Evolutionary conservation across 2,888 invertebrate genomes (phyloP).

Genomic region (Drosophila siamana): DNA sequence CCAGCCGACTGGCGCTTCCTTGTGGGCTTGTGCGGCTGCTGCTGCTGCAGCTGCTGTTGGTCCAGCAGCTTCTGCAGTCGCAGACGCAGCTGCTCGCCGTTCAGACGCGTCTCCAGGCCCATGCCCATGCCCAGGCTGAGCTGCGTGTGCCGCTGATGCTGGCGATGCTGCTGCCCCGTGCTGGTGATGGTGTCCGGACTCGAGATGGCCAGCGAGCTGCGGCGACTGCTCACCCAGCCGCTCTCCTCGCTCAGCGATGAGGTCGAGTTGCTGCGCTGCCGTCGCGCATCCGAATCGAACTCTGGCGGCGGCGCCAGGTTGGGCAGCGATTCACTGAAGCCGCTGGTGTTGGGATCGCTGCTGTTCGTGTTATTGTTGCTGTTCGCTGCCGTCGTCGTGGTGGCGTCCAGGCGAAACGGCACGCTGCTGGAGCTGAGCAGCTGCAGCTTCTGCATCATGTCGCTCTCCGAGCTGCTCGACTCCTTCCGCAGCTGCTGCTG

Average conservation of each 20-base stretch:
- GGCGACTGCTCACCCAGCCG: slow-evolving; percentile 94
- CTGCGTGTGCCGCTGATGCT: slow-evolving; percentile 65
- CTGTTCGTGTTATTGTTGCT: slow-evolving; percentile 77
- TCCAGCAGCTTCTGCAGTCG: slow-evolving; percentile 88
- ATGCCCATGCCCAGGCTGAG: slow-evolving; percentile 76
- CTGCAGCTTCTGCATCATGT: slow-evolving; percentile 84
- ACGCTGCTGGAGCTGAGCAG: slow-evolving; percentile 88
- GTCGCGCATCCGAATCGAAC: slow-evolving; percentile 86
- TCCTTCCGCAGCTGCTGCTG: slow-evolving; percentile 72
- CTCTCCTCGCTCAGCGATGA: slow-evolving; percentile 93
- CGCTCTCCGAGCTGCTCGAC: slow-evolving; percentile 87
- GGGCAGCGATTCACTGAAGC: slow-evolving; percentile 90
- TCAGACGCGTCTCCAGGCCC: slow-evolving; percentile 85
- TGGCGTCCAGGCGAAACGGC: slow-evolving; percentile 88
- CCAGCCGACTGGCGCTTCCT: slow-evolving; percentile 65
- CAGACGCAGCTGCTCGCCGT: slow-evolving; percentile 89
- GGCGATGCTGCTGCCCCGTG: slow-evolving; percentile 59
- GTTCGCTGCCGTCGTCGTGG: slow-evolving; percentile 59
- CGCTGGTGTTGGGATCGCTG: slow-evolving; percentile 84
- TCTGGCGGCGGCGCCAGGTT: slow-evolving; percentile 89
- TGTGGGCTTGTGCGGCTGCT: slow-evolving; percentile 76
- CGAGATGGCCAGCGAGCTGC: slow-evolving; percentile 88
- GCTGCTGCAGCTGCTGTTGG: slow-evolving; percentile 78
- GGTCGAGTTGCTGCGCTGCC: slow-evolving; percentile 87
- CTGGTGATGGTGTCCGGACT: slow-evolving; percentile 87